Evolutionary conservation across 2,113 vertebrate species (phyloP).

Genomic region (Oreotragus oreotragus): DNA sequence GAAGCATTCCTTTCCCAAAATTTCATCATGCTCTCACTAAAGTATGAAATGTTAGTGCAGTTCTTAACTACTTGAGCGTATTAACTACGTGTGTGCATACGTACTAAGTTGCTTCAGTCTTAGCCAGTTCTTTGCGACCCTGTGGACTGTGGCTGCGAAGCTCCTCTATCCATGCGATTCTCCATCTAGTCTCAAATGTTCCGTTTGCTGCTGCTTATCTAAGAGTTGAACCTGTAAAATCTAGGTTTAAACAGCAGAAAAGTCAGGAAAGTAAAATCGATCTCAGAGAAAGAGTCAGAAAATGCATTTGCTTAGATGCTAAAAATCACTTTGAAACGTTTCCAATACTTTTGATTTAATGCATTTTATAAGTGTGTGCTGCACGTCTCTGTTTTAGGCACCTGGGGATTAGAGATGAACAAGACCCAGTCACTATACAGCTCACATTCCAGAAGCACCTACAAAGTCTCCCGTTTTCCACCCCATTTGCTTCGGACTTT

Average conservation of each 20-base stretch:
- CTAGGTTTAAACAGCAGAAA: not conserved
- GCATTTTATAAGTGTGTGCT: not conserved
- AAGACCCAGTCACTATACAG: not conserved
- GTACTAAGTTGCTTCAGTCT: not conserved
- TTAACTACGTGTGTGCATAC: not conserved
- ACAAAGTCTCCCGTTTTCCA: not conserved
- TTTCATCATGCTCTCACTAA: not conserved
- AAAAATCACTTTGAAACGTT: not conserved
- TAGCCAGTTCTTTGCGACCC: not conserved
- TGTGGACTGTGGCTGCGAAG: not conserved
- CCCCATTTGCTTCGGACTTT: not conserved
- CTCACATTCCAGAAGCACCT: not conserved
- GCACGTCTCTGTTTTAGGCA: not conserved
- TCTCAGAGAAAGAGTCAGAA: not conserved
- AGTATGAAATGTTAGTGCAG: not conserved
- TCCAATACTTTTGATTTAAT: not conserved
- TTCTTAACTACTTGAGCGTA: not conserved
- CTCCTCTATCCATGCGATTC: not conserved
- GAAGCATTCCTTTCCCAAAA: not conserved
- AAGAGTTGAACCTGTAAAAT: not conserved
- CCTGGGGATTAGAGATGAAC: not conserved
- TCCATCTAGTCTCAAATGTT: not conserved
- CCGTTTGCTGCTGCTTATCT: not conserved
- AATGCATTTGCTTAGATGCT: not conserved
- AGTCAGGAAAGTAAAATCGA: not conserved